Evolutionary conservation across 2,113 vertebrate species (phyloP), one percentile per base, ranked within the genome.

Genomic region (Athene noctua): DNA sequence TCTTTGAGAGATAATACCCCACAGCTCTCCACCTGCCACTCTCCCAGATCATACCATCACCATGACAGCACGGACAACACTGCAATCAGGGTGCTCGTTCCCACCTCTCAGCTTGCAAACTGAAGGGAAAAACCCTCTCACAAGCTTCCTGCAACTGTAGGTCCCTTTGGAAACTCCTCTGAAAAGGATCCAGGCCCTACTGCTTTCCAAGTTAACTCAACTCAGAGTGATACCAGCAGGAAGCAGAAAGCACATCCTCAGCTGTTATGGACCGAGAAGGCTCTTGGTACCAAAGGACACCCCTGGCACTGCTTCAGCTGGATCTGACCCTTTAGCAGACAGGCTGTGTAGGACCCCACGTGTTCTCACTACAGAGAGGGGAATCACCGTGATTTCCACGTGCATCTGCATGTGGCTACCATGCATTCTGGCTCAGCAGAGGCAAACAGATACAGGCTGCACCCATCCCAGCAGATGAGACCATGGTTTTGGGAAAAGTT

Each of bases 221-320:
- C 13, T 58, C 42, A 4, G 21, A 34, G 52, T 2, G 52, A 38
- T 1, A 13, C 13, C 7, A 47, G 58, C 42, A 90, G 46, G 44
- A 29, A 8, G 15, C 2, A 2, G 27, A 61, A 11, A 79, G 42
- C 4, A 1, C 0, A 19, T 16, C 36, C 47, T 61, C 86, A 68
- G 65, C 3, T 44, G 38, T 1, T 3, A 23, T 0, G 1, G 21
- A 49, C 16, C 1, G 9, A 63, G 72, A 38, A 10, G 40, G 67
- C 63, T 86, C 62, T 10, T 16, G 3, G 46, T 49, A 11, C 6
- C 13, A 10, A 40, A 38, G 44, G 18, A 65, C 54, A 55, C 25
- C 67, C 17, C 5, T 8, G 21, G 46, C 44, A 12, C 11, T 18
- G 23, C 55, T 16, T 10, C n/a, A 46, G 61, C 54, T 2, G 36